A percentile compares a stretch with the other conserved stretches of the same genome.
Conservation (phyloP, 2,888 invertebrate species). For the Folsomia candida region DNA sequence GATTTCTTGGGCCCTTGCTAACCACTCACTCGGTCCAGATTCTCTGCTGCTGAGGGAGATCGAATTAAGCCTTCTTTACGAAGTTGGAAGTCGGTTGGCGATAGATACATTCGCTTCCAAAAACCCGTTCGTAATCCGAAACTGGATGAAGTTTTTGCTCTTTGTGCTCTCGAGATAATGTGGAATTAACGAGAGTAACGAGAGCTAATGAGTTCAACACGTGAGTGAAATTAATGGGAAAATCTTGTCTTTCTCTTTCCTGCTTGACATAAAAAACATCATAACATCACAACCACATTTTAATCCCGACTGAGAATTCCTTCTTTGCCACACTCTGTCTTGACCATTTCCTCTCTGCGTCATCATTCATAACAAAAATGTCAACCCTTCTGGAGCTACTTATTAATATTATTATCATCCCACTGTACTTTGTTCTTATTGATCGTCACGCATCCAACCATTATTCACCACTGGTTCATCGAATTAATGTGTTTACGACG, state of each 20-base stretch:
- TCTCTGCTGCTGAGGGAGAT: slow-evolving; percentile 49
- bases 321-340: too few species aligned
- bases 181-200: slow-evolving; percentile 44
- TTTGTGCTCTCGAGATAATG: slow-evolving; percentile 40
- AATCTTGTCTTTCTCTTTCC: slow-evolving; percentile 47
- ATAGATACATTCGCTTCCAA: slow-evolving; percentile 2
- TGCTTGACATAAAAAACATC: slow-evolving; percentile 19
- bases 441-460: too few species aligned
- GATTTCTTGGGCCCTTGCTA: slow-evolving; percentile 12
- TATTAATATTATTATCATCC: too few species aligned
- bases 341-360: too few species aligned
- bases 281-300: slow-evolving; percentile 16
- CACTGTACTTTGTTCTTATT: too few species aligned
- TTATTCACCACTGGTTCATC: too few species aligned
- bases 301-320: slow-evolving; percentile 9
- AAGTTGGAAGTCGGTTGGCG: neutral
- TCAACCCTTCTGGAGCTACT: too few species aligned
- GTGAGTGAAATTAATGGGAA: slow-evolving; percentile 51
- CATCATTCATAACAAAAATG: too few species aligned
- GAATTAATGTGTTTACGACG: too few species aligned
- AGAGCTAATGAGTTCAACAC: slow-evolving; percentile 51
- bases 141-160: slow-evolving; percentile 40
- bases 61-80: slow-evolving; percentile 34
- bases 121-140: slow-evolving; percentile 49
- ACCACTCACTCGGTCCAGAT: neutral